These are phyloP conservation scores for Silurus aristotelis DNA, from an alignment of 2,797 vertebrate species.

Conservation along the genomic window DNA sequence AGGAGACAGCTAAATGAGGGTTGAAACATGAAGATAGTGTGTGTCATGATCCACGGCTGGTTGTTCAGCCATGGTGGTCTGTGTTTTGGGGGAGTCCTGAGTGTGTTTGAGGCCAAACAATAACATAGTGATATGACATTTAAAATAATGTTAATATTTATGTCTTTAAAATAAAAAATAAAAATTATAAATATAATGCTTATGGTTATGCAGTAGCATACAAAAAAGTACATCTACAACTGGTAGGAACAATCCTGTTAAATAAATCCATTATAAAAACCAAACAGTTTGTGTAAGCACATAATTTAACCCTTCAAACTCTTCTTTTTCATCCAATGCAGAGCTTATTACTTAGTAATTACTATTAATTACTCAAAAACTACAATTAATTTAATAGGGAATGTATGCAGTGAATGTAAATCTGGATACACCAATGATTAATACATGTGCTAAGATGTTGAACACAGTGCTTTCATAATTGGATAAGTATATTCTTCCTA, in stretches of 20 bases:
- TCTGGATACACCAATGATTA: neutral
- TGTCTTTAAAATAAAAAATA: neutral
- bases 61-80: constrained; percentile 51
- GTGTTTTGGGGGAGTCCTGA: constrained; percentile 45
- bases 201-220: neutral
- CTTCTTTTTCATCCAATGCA: too few species aligned
- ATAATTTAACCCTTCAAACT: neutral
- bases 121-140: neutral
- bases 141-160: neutral
- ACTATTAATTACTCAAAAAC: neutral
- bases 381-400: neutral
- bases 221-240: neutral
- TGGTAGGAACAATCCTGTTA: neutral
- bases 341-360: neutral
- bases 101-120: constrained; percentile 2
- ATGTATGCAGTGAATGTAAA: neutral
- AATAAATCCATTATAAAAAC: neutral
- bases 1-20: constrained; percentile 46
- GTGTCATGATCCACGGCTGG: constrained; percentile 20
- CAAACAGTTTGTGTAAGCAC: neutral
- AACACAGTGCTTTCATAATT: neutral
- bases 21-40: constrained; percentile 49
- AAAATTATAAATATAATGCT: neutral
- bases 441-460: neutral
- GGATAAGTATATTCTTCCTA: neutral